A percentile compares a stretch with the other conserved stretches of the same genome.
These are phyloP conservation scores for Prolemur simus DNA, from an alignment of 2,113 vertebrate genomes.

Conservation along the genomic window DNA sequence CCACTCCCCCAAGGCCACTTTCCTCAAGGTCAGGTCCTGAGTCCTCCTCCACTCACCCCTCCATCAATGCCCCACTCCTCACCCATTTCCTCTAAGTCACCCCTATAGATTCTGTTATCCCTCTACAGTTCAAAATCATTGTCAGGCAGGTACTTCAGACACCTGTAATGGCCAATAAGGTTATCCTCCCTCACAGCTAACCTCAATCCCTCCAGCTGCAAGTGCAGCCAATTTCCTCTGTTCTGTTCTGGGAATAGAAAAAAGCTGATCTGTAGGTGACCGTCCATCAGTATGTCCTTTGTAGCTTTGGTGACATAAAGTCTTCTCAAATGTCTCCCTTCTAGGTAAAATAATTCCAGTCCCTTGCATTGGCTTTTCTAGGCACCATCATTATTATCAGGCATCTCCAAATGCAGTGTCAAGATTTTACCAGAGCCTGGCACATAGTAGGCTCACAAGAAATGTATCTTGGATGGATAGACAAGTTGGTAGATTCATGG, in stretches of 20 bases:
- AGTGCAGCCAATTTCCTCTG: neutral
- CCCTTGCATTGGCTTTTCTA: neutral
- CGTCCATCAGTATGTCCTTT: neutral
- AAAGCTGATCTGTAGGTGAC: neutral
- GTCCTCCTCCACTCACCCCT: neutral
- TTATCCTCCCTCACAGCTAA: neutral
- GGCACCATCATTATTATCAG: neutral
- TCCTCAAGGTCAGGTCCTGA: neutral
- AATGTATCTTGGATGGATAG: neutral
- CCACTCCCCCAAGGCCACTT: no score
- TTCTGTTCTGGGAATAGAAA: neutral
- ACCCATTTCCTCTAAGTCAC: neutral
- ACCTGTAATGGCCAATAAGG: neutral
- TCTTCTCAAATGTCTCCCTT: neutral
- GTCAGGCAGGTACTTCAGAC: neutral
- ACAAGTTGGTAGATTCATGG: neutral
- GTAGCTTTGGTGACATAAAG: neutral
- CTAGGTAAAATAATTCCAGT: neutral
- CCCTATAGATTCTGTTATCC: neutral
- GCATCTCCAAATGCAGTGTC: neutral
- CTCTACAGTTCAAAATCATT: neutral
- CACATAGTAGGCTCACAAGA: neutral
- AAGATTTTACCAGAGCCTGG: neutral
- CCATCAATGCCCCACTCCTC: neutral
- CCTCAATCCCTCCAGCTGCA: neutral